These are phyloP conservation scores for Drosophila pseudoobscura DNA, from an alignment of 1,140 invertebrate species.

Conservation along the genomic window DNA sequence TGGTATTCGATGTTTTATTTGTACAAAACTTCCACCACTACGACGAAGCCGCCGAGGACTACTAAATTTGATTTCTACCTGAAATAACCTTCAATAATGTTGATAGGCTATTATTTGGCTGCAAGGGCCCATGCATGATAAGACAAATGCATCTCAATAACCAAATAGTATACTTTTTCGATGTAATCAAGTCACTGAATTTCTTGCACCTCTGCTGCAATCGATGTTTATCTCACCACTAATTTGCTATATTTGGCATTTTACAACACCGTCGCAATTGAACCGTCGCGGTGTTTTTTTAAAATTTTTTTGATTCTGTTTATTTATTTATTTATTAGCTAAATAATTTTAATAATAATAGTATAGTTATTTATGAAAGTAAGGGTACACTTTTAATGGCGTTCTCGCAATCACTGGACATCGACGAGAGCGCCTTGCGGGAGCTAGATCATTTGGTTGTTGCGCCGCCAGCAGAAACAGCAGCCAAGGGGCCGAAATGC, in stretches of 20 bases:
- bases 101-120: no score
- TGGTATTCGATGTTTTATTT: no score
- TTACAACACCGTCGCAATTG: not conserved
- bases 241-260: no score
- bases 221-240: no score
- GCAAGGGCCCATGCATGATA: no score
- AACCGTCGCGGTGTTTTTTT: not conserved
- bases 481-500: not conserved
- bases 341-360: no score
- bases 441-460: conserved; percentile 46
- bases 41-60: not conserved
- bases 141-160: no score
- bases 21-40: not conserved
- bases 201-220: no score
- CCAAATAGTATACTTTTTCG: no score
- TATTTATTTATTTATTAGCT: not conserved
- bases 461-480: conserved; percentile 11
- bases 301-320: conserved; percentile 1
- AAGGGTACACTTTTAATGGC: conserved; percentile 36
- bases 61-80: no score
- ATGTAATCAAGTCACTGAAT: no score
- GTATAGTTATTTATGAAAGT: conserved; percentile 1
- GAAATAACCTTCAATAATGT: no score
- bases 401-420: conserved; percentile 75
- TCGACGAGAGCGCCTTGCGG: conserved; percentile 76